Evolutionary conservation across 2,113 vertebrate species (phyloP), one percentile per base, ranked within the genome.

Genomic region (Pungitius pungitius): DNA sequence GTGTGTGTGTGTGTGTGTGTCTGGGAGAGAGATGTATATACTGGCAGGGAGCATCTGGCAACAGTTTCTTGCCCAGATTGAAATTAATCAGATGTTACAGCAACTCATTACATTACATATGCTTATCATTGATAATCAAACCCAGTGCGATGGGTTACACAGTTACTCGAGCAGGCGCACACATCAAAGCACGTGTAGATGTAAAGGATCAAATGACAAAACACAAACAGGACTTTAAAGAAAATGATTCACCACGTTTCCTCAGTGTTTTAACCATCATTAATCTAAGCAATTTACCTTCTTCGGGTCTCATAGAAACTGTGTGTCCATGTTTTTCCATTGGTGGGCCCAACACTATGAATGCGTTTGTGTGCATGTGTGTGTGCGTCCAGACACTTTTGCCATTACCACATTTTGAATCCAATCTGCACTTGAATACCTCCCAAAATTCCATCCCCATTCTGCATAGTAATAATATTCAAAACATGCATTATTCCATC

Each of bases 41-140:
- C 75, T 65, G 83, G 80, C 85, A 84, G 90, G 83, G 79, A 91
- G 89, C 89, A 91, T 91, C 86, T 91, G 91, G 87, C 81, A 37
- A 68, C 1, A 54, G 56, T 90, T 85, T 87, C 81, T 70, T 26
- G 0, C 61, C 85, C 63, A 65, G 82, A 85, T 69, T 85, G 78
- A 84, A 87, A 89, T 91, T 89, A 87, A 92, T 90, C 83, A 58
- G 66, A 89, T 91, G 90, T 92, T 85, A 89, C 90, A 84, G 85
- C 83, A 90, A 80, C 90, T 91, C 89, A 90, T 92, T 91, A 90
- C 83, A 84, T 78, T 70, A 84, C 73, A 84, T 81, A 92, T 91
- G 88, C 75, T 84, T 81, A 92, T 91, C 89, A 89, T 81, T 86
- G 88, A 79, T 89, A 86, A 91, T 92, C 88, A 89, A 87, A 89